Conservation (phyloP, 1,140 invertebrate species). For the Caerostris darwini region DNA sequence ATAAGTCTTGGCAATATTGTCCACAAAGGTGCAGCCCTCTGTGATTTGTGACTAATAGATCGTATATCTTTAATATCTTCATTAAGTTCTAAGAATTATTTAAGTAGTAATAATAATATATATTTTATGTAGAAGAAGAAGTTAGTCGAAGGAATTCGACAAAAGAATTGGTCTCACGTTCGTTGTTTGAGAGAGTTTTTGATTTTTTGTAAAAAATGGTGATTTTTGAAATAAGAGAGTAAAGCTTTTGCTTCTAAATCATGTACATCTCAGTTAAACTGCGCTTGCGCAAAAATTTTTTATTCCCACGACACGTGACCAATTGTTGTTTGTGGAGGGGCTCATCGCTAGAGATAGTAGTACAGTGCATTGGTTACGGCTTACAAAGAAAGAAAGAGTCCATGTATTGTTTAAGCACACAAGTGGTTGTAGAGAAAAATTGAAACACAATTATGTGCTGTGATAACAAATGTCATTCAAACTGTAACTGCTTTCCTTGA, state of each 20-base stretch:
- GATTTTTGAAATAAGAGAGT: slow-evolving; percentile 72
- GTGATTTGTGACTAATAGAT: slow-evolving; percentile 42
- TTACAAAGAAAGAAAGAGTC: slow-evolving; percentile 16
- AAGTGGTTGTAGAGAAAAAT: background rate
- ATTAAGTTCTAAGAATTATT: slow-evolving; percentile 43
- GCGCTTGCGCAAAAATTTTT: slow-evolving; percentile 29
- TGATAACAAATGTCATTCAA: slow-evolving; percentile 59
- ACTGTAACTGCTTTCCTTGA: background rate
- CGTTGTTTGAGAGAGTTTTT: slow-evolving; percentile 52
- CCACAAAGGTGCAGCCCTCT: slow-evolving; percentile 74
- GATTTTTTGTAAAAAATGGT: slow-evolving; percentile 42
- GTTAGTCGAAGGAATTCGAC: slow-evolving; percentile 25
- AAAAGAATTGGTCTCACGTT: slow-evolving; percentile 75
- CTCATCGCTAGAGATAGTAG: slow-evolving; percentile 29
- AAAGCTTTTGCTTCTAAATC: slow-evolving; percentile 66
- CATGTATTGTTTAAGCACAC: background rate
- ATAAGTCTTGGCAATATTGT: slow-evolving; percentile 67
- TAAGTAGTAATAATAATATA: slow-evolving; percentile 45
- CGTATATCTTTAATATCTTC: slow-evolving; percentile 7
- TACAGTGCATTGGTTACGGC: background rate
- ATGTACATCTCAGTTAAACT: background rate
- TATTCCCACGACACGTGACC: slow-evolving; percentile 70
- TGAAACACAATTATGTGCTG: slow-evolving; percentile 44
- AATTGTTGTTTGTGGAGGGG: slow-evolving; percentile 52
- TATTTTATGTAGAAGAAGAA: slow-evolving; percentile 38